A percentile compares a stretch with the other conserved stretches of the same genome.
These are phyloP conservation scores for Coelopa frigida DNA, from an alignment of 1,140 invertebrate species.

Conservation along the genomic window DNA sequence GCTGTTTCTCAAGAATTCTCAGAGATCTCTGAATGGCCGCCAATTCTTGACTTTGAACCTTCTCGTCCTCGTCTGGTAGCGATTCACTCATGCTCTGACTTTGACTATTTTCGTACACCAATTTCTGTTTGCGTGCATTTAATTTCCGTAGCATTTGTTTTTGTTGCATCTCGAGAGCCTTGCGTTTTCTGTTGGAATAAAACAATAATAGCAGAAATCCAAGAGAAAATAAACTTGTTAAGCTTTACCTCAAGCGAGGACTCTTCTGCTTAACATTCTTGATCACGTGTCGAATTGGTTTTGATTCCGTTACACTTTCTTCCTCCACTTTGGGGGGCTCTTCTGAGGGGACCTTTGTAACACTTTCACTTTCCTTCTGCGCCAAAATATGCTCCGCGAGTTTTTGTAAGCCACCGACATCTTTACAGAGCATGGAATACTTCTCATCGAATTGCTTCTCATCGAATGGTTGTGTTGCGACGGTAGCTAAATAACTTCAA, in stretches of 20 bases:
- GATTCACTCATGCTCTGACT: slow-evolving; percentile 17
- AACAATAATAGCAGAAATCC: not conserved
- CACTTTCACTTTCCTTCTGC: not conserved
- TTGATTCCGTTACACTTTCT: not conserved
- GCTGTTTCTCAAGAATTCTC: not conserved
- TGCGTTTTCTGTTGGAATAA: slow-evolving; percentile 13
- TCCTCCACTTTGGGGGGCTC: not conserved
- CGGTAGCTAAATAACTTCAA: slow-evolving; percentile 19
- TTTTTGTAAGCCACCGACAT: not conserved
- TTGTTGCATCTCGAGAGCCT: not conserved
- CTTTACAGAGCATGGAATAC: slow-evolving; percentile 12
- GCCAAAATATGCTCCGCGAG: not conserved
- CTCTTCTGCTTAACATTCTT: not conserved
- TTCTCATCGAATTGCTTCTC: slow-evolving; percentile 12
- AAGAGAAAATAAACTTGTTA: not conserved
- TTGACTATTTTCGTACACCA: slow-evolving; percentile 24
- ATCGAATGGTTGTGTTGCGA: slow-evolving; percentile 23
- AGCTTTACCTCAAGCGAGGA: not conserved
- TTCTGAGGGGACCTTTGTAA: not conserved
- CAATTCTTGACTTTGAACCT: not conserved
- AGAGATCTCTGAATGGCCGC: slow-evolving; percentile 4
- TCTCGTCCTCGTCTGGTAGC: slow-evolving; percentile 12
- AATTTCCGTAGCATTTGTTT: slow-evolving; percentile 7
- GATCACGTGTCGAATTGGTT: not conserved
- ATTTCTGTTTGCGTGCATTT: slow-evolving; percentile 7